Conservation (phyloP, 30 jellyfish, hydroid and myxozoan genomes). For the Cassiopea andromeda region DNA sequence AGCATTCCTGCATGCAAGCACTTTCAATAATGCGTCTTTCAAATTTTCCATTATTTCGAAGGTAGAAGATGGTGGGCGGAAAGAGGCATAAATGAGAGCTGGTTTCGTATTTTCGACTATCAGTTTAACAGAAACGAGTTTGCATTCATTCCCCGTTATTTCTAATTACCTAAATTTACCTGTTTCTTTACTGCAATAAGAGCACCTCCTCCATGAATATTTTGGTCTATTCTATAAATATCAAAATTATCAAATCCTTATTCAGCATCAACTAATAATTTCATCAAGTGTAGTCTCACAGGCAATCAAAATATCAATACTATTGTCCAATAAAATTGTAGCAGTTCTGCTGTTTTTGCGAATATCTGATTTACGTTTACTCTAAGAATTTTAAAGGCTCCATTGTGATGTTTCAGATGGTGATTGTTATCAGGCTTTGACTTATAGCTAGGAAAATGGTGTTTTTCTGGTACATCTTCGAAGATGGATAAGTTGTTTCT, state of each 20-base stretch:
- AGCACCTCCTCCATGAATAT: slow-evolving; percentile 1
- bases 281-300: neutral
- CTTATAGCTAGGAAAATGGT: neutral
- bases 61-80: slow-evolving; percentile 1
- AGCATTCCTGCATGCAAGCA: neutral
- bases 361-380: neutral
- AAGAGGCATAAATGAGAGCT: neutral
- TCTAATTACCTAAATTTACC: neutral
- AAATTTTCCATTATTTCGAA: neutral
- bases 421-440: neutral
- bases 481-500: neutral
- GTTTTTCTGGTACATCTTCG: neutral
- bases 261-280: neutral
- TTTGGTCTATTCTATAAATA: neutral
- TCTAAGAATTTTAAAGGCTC: neutral
- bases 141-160: neutral
- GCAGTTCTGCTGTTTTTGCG: neutral
- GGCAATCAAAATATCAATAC: neutral
- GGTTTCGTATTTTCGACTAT: neutral
- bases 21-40: neutral
- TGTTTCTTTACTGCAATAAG: neutral
- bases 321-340: neutral
- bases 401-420: neutral
- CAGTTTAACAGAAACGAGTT: neutral
- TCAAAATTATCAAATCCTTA: neutral